Conservation (phyloP, 2,113 vertebrate genomes). For the Oxyruncus cristatus region DNA sequence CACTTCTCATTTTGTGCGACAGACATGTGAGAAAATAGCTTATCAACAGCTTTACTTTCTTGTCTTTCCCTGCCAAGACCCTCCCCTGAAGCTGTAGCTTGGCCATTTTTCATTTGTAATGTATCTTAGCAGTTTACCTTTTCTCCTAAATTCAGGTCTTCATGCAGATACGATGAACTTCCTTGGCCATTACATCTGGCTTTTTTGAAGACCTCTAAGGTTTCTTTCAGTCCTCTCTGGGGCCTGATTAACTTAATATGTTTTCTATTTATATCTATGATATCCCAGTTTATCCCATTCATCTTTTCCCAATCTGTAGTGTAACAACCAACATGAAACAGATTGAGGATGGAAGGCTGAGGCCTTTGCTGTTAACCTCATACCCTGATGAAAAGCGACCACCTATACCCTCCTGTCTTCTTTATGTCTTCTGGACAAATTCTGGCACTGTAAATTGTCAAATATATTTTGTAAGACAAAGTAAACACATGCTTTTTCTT, state of each 20-base stretch:
- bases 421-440: background rate
- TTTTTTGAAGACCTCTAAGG: background rate
- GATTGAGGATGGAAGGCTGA: background rate
- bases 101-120: background rate
- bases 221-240: background rate
- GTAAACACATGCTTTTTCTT: background rate
- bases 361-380: background rate
- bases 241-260: background rate
- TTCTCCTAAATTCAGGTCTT: background rate
- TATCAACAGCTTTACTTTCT: background rate
- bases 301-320: background rate
- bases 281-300: background rate
- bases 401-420: background rate
- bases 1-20: background rate
- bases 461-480: background rate
- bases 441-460: background rate
- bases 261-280: background rate
- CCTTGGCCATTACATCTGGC: background rate
- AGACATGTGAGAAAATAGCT: background rate
- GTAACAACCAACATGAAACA: background rate
- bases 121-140: background rate
- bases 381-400: background rate
- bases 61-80: background rate
- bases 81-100: background rate
- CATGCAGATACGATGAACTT: background rate